Evolutionary conservation across 2,888 invertebrate genomes (phyloP).

Genomic region (Fragum sueziense): DNA sequence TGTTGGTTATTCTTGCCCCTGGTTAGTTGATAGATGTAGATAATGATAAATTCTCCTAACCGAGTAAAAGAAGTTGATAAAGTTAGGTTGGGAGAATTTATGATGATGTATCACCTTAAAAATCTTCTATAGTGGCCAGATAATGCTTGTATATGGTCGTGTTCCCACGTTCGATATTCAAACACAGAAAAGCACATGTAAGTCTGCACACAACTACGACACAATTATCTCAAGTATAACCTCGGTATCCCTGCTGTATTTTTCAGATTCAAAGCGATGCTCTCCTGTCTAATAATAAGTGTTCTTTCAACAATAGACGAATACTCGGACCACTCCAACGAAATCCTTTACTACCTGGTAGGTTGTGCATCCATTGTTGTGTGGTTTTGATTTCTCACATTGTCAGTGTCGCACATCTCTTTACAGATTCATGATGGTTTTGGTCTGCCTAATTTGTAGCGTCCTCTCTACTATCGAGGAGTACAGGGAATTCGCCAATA

Average conservation of each 20-base stretch:
- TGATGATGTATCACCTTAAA: too few relatives aligned
- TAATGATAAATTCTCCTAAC: too few relatives aligned
- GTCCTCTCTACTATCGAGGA: conserved; percentile 69
- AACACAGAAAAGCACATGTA: too few relatives aligned
- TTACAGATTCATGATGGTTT: conserved; percentile 70
- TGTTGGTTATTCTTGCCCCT: too few relatives aligned
- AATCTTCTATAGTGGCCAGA: too few relatives aligned
- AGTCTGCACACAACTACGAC: too few relatives aligned
- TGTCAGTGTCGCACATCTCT: not conserved
- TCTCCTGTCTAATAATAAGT: conserved; percentile 57
- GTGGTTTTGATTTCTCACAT: not conserved
- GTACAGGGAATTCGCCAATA: conserved; percentile 88
- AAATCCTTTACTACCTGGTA: conserved; percentile 54
- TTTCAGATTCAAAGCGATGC: conserved; percentile 59
- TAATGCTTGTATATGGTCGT: too few relatives aligned
- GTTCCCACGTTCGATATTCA: too few relatives aligned
- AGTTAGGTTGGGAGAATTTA: too few relatives aligned
- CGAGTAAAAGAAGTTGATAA: too few relatives aligned
- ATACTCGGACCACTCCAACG: conserved; percentile 40
- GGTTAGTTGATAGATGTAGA: too few relatives aligned
- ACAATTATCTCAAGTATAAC: too few relatives aligned
- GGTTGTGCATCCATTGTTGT: conserved; percentile 4
- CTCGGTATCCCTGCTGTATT: conserved; percentile 1
- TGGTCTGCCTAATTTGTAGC: conserved; percentile 69
- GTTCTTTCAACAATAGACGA: conserved; percentile 57